These are phyloP conservation scores for Mungos mungo DNA, from an alignment of 2,113 vertebrate species.

Conservation along the genomic window DNA sequence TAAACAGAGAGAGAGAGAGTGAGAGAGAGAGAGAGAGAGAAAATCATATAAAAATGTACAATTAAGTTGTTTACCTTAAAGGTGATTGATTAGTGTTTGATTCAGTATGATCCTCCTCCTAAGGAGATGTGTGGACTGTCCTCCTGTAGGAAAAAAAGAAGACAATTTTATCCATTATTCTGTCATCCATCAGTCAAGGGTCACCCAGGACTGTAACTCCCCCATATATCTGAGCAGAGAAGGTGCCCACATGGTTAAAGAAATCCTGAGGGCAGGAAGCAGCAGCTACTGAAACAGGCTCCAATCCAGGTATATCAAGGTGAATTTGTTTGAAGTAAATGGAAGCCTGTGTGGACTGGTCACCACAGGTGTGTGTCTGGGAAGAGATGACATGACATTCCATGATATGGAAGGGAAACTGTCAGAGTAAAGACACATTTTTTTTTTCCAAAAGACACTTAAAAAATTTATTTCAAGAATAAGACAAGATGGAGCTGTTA, in stretches of 20 bases:
- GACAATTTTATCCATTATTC: neutral
- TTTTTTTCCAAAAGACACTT: neutral
- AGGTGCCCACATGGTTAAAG: fast-evolving
- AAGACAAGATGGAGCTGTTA: neutral
- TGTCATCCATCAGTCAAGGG: neutral
- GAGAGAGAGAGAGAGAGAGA: neutral
- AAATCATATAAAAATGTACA: neutral
- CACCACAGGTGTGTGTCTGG: neutral
- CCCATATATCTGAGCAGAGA: neutral
- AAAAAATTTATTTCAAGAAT: neutral
- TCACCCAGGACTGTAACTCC: neutral
- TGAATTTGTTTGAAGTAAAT: neutral
- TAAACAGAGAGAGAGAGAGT: neutral
- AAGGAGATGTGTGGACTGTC: neutral
- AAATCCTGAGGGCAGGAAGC: too few relatives aligned
- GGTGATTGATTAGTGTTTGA: neutral
- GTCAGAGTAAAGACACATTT: neutral
- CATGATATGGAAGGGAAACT: neutral
- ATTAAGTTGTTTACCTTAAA: neutral
- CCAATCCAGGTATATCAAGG: too few relatives aligned
- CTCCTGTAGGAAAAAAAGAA: neutral
- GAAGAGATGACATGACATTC: neutral
- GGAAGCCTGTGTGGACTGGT: neutral
- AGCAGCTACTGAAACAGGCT: neutral
- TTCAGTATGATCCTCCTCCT: neutral